These are phyloP conservation scores for Pocillopora grandis DNA, from an alignment of 92 coral and sea anemone genomes.

Conservation along the genomic window DNA sequence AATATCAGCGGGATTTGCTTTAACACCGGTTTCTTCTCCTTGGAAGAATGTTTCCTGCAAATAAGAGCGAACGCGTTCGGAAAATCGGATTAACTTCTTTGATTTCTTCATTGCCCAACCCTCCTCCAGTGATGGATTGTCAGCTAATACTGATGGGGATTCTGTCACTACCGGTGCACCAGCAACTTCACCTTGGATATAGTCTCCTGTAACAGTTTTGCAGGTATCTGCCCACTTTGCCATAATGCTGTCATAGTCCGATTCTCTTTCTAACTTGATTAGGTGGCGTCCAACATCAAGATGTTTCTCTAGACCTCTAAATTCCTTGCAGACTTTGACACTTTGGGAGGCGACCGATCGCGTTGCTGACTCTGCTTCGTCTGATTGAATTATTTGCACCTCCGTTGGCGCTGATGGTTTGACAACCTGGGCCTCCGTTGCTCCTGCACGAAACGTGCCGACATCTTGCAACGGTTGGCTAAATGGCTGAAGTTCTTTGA, in stretches of 20 bases:
- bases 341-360: slow-evolving; percentile 3
- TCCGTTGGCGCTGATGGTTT: not conserved
- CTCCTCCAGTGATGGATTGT: slow-evolving; percentile 4
- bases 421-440: not conserved
- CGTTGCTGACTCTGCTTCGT: slow-evolving; percentile 10
- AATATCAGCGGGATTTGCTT: slow-evolving; percentile 35
- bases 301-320: slow-evolving; percentile 12
- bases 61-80: slow-evolving; percentile 3
- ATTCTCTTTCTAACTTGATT: slow-evolving; percentile 14
- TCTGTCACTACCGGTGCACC: slow-evolving; percentile 7
- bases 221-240: slow-evolving; percentile 34
- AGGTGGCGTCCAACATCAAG: slow-evolving; percentile 32
- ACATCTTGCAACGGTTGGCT: slow-evolving; percentile 14
- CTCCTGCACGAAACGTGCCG: not conserved
- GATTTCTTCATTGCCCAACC: slow-evolving; percentile 36
- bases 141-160: slow-evolving; percentile 3
- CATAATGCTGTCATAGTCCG: slow-evolving; percentile 15
- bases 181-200: slow-evolving; percentile 7
- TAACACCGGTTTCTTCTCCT: slow-evolving; percentile 25
- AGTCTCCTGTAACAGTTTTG: slow-evolving; percentile 12
- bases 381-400: not conserved
- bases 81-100: slow-evolving; percentile 25
- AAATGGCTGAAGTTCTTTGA: slow-evolving; percentile 18
- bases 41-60: slow-evolving; percentile 26
- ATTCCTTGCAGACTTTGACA: slow-evolving; percentile 12